phyloP scores from a whole-genome alignment of 2,797 vertebrate species.

The Apogon hyalosoma region DNA sequence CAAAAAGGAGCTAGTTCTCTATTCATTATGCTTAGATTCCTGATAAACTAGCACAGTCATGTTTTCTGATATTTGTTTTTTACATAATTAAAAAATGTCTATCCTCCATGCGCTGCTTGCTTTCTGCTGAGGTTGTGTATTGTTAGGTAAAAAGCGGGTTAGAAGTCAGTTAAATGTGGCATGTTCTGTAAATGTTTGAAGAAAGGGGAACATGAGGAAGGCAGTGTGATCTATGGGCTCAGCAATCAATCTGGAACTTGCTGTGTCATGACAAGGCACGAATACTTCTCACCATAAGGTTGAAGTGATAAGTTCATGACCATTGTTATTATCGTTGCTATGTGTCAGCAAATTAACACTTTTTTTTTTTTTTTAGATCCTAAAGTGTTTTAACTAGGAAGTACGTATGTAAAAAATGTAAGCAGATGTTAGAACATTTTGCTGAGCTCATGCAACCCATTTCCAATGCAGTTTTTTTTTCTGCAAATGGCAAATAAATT shows the following conservation, averaged over 20 bases:
- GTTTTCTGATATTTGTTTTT: too few relatives aligned
- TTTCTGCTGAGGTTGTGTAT: background rate
- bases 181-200: background rate
- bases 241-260: constrained; percentile 26
- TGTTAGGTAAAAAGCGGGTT: background rate
- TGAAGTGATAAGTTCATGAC: constrained; percentile 10
- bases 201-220: constrained; percentile 21
- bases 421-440: too few relatives aligned
- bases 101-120: background rate
- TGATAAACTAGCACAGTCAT: background rate
- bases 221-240: constrained; percentile 51
- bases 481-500: too few relatives aligned
- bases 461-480: too few relatives aligned
- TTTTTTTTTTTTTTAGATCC: too few relatives aligned
- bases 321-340: too few relatives aligned
- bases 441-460: too few relatives aligned
- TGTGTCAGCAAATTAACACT: too few relatives aligned
- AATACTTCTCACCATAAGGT: background rate
- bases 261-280: constrained; percentile 49
- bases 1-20: background rate
- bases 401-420: too few relatives aligned
- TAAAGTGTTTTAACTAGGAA: too few relatives aligned
- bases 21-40: background rate
- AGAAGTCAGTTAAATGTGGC: background rate
- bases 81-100: background rate